Conservation (phyloP, 2,113 vertebrate species). For the Andinoacara biseriatus region DNA sequence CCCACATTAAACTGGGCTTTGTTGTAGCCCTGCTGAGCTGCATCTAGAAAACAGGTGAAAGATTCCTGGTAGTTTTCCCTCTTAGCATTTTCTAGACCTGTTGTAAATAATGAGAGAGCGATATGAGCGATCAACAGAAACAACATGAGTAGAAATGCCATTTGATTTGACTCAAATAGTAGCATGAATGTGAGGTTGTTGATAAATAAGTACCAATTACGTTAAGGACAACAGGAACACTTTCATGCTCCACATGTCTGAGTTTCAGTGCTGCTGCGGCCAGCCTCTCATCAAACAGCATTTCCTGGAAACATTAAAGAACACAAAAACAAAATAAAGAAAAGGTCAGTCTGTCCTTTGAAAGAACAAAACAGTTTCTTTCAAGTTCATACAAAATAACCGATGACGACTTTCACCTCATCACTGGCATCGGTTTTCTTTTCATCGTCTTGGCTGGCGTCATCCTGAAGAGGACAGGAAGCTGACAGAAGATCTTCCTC, state of each 20-base stretch:
- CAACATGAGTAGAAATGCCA: rapidly evolving
- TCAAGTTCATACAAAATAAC: neutral
- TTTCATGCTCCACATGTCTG: constrained; percentile 81
- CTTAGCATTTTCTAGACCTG: constrained; percentile 86
- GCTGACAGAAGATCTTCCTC: constrained; percentile 40
- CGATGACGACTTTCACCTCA: constrained; percentile 33
- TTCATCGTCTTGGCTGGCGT: neutral
- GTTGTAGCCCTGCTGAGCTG: constrained; percentile 87
- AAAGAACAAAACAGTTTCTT: neutral
- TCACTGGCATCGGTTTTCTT: constrained; percentile 5
- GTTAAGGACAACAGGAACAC: constrained; percentile 90
- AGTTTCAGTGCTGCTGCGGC: constrained; percentile 83
- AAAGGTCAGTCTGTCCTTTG: neutral
- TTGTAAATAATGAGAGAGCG: constrained; percentile 13
- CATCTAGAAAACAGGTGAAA: constrained; percentile 88
- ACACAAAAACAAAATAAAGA: neutral
- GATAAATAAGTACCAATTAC: constrained; percentile 86
- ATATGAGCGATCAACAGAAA: neutral
- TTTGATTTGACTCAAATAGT: neutral
- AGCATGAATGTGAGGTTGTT: neutral
- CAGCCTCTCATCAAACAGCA: constrained; percentile 73
- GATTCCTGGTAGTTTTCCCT: constrained; percentile 73
- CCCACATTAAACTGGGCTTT: constrained; percentile 94
- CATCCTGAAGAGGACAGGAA: constrained; percentile 38
- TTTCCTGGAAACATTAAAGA: constrained; percentile 63